These are phyloP conservation scores for Drosophila atripex DNA, from an alignment of 2,888 invertebrate genomes.

Conservation along the genomic window DNA sequence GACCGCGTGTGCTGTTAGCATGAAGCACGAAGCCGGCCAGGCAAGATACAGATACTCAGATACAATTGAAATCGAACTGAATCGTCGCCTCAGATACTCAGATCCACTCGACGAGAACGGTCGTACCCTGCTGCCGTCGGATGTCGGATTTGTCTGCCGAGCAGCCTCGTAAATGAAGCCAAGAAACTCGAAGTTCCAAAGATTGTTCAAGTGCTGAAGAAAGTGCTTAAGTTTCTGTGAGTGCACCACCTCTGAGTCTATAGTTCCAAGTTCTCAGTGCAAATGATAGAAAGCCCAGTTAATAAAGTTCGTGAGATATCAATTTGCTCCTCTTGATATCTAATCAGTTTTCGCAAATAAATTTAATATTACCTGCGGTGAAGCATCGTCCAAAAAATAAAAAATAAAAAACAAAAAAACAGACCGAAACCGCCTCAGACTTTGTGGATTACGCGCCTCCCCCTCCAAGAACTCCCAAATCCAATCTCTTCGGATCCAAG, in stretches of 20 bases:
- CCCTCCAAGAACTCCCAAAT: background rate
- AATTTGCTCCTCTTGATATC: conserved; percentile 1
- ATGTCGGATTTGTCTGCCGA: conserved; percentile 17
- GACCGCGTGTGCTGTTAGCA: conserved; percentile 76
- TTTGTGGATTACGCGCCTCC: conserved; percentile 68
- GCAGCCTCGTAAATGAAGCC: conserved; percentile 10
- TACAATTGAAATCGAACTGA: conserved; percentile 12
- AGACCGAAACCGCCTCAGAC: conserved; percentile 19
- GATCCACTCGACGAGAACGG: conserved; percentile 56
- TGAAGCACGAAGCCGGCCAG: conserved; percentile 55
- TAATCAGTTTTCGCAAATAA: conserved; percentile 3
- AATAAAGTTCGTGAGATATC: conserved; percentile 1
- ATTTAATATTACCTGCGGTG: background rate
- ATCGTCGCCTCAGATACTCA: conserved; percentile 52
- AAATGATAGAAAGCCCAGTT: conserved; percentile 3
- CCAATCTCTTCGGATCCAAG: conserved; percentile 5
- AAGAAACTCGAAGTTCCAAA: conserved; percentile 15
- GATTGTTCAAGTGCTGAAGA: background rate
- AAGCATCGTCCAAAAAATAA: conserved; percentile 1
- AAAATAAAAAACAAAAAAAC: background rate
- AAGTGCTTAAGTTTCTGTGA: conserved; percentile 15
- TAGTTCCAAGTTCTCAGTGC: conserved; percentile 18
- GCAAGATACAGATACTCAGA: conserved; percentile 5
- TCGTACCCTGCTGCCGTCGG: conserved; percentile 45
- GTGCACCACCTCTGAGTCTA: background rate